A percentile compares a stretch with the other conserved stretches of the same genome.
phyloP scores from a whole-genome alignment of 1,140 invertebrate genomes.

The Colletes gigas region DNA sequence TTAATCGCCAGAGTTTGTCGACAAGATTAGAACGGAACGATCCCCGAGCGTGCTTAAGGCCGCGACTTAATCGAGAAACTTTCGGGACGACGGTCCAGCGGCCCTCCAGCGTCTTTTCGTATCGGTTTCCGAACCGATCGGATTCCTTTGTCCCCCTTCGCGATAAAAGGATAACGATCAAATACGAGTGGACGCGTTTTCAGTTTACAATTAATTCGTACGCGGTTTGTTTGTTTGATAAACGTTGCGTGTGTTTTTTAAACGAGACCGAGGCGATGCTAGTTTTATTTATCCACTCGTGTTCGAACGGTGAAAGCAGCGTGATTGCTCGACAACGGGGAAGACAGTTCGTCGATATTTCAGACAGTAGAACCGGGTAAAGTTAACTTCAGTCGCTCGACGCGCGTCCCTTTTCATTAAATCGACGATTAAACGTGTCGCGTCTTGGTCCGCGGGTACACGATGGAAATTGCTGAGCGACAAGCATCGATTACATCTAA shows the following conservation, averaged over 20 bases:
- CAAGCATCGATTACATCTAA: background rate
- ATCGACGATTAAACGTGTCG: background rate
- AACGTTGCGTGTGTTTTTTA: too few relatives aligned
- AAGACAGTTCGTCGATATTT: conserved; percentile 29
- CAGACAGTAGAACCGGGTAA: background rate
- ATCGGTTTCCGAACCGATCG: conserved; percentile 46
- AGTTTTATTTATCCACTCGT: background rate
- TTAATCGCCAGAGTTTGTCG: conserved; percentile 67
- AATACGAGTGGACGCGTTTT: too few relatives aligned
- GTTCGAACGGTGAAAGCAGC: background rate
- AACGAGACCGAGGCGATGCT: background rate
- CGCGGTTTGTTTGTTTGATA: too few relatives aligned
- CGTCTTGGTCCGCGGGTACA: background rate
- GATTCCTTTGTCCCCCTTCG: conserved; percentile 17
- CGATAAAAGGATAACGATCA: conserved; percentile 9
- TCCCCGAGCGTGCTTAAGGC: conserved; percentile 9
- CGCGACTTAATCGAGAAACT: conserved; percentile 67
- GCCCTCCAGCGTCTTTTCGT: conserved; percentile 3
- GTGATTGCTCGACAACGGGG: background rate
- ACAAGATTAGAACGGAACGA: conserved; percentile 55
- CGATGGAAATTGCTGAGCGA: background rate
- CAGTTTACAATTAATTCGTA: too few relatives aligned
- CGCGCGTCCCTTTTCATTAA: conserved; percentile 4
- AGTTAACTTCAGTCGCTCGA: background rate
- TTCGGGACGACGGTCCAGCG: conserved; percentile 23